Evolutionary conservation across 2,797 vertebrate species (phyloP).

Genomic region (Brachyalestes nurse): DNA sequence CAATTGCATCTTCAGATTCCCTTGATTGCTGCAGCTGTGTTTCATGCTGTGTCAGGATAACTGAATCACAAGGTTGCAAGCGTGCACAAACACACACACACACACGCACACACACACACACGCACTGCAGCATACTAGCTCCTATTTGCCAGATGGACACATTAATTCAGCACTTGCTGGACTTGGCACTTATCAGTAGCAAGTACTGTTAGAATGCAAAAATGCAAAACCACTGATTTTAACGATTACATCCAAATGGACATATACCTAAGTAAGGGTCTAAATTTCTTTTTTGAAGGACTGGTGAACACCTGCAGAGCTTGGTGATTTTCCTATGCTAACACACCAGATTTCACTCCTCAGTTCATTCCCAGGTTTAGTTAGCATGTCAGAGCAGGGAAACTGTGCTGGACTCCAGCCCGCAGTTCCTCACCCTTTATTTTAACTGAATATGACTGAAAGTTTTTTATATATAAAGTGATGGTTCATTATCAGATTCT

Average conservation of each 20-base stretch:
- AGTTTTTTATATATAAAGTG: neutral
- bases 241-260: no score
- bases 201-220: conserved; percentile 27
- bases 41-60: conserved; percentile 57
- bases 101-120: no score
- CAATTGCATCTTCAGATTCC: conserved; percentile 77
- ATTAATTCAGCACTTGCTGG: conserved; percentile 55
- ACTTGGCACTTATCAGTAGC: conserved; percentile 40
- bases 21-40: conserved; percentile 76
- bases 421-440: neutral
- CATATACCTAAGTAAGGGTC: neutral
- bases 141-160: conserved; percentile 59
- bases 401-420: no score
- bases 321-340: neutral
- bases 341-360: neutral
- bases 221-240: conserved; percentile 28
- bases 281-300: neutral
- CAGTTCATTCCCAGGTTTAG: neutral
- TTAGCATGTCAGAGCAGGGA: neutral
- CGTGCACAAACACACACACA: no score
- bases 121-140: conserved; percentile 30
- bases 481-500: neutral
- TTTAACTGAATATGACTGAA: neutral
- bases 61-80: conserved; percentile 58
- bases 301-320: neutral